A percentile compares a stretch with the other conserved stretches of the same genome.
Evolutionary conservation across 2,888 invertebrate species (phyloP).

Genomic region (Pherbina coryleti): DNA sequence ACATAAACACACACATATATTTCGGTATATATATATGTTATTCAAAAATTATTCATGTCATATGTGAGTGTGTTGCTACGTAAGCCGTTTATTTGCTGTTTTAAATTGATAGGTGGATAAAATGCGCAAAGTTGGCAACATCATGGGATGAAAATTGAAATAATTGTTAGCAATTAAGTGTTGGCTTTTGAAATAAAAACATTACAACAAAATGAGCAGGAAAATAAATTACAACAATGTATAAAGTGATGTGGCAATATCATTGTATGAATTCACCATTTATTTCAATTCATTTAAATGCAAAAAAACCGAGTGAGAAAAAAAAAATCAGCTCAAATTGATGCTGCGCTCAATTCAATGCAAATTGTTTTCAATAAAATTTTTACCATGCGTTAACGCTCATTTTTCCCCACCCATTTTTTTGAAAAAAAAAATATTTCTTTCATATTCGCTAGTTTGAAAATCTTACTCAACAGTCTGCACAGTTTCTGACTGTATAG

Average conservation of each 20-base stretch:
- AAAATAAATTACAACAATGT: neutral
- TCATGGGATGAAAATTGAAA: conserved; percentile 19
- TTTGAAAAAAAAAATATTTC: too few relatives aligned
- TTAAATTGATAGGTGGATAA: conserved; percentile 22
- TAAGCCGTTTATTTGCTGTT: neutral
- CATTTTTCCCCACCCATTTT: neutral
- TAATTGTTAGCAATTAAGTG: conserved; percentile 33
- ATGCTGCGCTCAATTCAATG: neutral
- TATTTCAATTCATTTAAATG: conserved; percentile 2
- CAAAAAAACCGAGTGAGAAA: neutral
- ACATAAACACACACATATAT: neutral
- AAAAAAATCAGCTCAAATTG: neutral
- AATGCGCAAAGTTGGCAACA: conserved; percentile 21
- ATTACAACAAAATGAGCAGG: neutral
- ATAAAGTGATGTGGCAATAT: conserved; percentile 7
- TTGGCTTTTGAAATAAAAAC: conserved; percentile 27
- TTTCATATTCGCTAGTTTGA: too few relatives aligned
- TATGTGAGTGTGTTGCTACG: conserved; percentile 6
- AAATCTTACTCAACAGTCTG: too few relatives aligned
- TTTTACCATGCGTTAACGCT: neutral
- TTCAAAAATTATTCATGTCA: neutral
- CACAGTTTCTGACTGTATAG: too few relatives aligned
- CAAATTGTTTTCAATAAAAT: conserved; percentile 11
- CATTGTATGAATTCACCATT: neutral
- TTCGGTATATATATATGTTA: too few relatives aligned